phyloP scores from a whole-genome alignment of 2,888 invertebrate genomes.

The Lepetodrilus schrolli region DNA sequence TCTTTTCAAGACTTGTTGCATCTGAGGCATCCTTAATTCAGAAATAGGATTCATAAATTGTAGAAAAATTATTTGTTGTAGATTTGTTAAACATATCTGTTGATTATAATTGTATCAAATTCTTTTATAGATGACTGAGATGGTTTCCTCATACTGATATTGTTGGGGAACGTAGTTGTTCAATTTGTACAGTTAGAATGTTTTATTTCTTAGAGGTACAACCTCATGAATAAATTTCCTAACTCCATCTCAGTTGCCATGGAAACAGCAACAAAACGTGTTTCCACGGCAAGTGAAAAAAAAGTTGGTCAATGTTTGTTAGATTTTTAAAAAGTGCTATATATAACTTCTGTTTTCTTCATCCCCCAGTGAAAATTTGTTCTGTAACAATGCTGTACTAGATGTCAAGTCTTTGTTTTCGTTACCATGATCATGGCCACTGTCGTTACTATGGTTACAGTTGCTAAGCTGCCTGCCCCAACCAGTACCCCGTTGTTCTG shows the following conservation, averaged over 20 bases:
- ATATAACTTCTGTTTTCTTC: conserved; percentile 17
- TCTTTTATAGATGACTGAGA: background rate
- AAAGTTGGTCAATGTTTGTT: background rate
- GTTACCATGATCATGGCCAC: conserved; percentile 14
- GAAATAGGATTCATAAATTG: background rate
- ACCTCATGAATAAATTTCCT: conserved; percentile 11
- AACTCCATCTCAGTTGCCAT: background rate
- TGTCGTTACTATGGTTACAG: conserved; percentile 10
- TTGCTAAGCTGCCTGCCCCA: no score
- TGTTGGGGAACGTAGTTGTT: background rate
- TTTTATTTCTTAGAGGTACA: conserved; percentile 24
- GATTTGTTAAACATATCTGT: conserved; percentile 26
- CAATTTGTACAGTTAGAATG: conserved; percentile 14
- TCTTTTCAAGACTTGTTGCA: no score
- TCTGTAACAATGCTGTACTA: conserved; percentile 18
- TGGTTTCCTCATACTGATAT: background rate
- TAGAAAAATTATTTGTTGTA: conserved; percentile 19
- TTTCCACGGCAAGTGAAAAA: background rate
- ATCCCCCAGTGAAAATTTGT: conserved; percentile 26
- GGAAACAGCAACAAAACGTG: background rate
- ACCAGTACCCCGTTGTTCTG: conserved; percentile 21
- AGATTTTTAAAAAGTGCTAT: conserved; percentile 14
- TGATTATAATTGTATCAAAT: conserved; percentile 16
- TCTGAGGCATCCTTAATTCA: background rate
- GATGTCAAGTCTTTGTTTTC: conserved; percentile 25